These are phyloP conservation scores for Parthenolecanium corni DNA, from an alignment of 2,888 invertebrate genomes.

Conservation along the genomic window DNA sequence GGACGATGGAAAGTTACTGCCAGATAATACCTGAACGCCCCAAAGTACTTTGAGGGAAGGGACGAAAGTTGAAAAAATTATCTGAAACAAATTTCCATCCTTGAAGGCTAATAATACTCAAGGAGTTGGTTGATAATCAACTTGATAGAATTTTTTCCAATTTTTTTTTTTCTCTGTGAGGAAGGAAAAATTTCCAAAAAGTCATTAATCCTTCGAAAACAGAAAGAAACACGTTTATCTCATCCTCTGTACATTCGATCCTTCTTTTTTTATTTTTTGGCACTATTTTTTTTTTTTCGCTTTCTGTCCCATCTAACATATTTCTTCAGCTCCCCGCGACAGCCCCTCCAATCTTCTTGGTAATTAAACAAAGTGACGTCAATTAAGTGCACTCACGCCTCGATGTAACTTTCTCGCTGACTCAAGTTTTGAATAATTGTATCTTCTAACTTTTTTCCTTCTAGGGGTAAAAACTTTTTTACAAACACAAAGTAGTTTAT, in stretches of 20 bases:
- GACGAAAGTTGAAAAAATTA: not conserved
- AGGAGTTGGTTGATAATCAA: not conserved
- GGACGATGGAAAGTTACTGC: too few relatives aligned
- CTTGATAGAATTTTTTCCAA: not conserved
- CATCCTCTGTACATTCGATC: too few relatives aligned
- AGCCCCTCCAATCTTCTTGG: not conserved
- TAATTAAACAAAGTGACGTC: conserved; percentile 28
- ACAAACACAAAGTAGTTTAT: too few relatives aligned
- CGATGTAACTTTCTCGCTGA: conserved; percentile 15
- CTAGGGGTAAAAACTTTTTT: not conserved
- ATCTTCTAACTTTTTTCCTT: not conserved
- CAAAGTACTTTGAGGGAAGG: not conserved
- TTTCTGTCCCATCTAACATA: not conserved
- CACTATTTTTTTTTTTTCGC: too few relatives aligned
- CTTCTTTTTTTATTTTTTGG: too few relatives aligned
- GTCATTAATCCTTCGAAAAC: conserved; percentile 4
- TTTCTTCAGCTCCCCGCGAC: not conserved
- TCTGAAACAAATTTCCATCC: too few relatives aligned
- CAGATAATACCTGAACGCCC: too few relatives aligned
- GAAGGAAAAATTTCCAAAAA: not conserved
- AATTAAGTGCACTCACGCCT: conserved; percentile 25
- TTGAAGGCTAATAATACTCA: too few relatives aligned
- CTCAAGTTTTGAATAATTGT: conserved; percentile 24
- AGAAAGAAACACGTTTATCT: conserved; percentile 1
- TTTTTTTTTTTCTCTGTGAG: not conserved